Base-by-base conservation (phyloP, 2,888 invertebrate species). In the Galerucella pusilla region DNA sequence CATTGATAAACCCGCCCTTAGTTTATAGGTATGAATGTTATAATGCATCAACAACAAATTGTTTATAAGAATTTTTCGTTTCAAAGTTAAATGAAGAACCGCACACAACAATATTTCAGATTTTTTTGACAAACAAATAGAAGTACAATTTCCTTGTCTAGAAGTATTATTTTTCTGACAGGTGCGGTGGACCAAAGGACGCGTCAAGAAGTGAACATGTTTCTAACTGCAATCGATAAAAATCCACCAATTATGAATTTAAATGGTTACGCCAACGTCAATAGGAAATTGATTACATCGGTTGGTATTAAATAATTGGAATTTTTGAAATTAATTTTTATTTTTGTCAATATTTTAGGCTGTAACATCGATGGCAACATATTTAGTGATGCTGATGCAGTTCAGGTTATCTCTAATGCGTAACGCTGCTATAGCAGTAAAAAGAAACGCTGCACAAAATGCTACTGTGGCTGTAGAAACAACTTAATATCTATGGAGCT, bases 231-330 rank as follows among this genome's bases (percentile, higher is more conserved):
- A 0, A 93, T 93, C 72, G 90, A 92, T 7, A 93, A 93, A 85
- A 93, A 93, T 85, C 93, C 94, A 0, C 93, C 93, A 0, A 92
- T 92, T 66, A 93, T 94, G 93, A 93, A 93, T 86, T 87, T 94
- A 72, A 93, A 94, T 80, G 93, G 93, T 4, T 94, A 93, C 83
- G 92, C 93, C 1, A 92, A 93, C 81, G 92, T 94, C 76, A 93
- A 94, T 83, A 87, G 93, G 45, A 91, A 91, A 81, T 84, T 94
- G 9, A 91, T 94, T 79, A 90, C 93, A 59, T 91, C 93, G 81
- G 93, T 93, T 85, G 88, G 90, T 87, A 80, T 71, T 20, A n/a
- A 28, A 42, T 16, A 10, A 52, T 35, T 52, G 16, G 46, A 60
- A 10, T 72, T 52, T 57, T 46, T 42, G n/a, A 20, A 68, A 0